phyloP scores from a whole-genome alignment of 2,888 invertebrate genomes.

The Meghimatium bilineatum region DNA sequence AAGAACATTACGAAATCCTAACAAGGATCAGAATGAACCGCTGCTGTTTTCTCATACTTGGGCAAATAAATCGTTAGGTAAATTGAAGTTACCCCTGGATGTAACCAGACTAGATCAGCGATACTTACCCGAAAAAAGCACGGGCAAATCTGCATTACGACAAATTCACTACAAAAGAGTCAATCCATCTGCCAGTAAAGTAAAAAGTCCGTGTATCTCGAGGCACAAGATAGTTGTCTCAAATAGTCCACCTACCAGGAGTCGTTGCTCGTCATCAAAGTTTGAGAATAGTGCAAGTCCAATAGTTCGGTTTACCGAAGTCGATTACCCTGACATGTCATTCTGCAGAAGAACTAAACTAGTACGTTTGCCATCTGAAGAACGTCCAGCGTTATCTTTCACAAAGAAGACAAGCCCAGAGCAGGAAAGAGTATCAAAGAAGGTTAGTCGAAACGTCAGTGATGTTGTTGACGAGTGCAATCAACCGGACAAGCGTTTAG shows the following conservation, averaged over 20 bases:
- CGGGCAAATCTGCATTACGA: too few relatives aligned
- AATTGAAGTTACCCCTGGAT: too few relatives aligned
- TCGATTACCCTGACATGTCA: not conserved
- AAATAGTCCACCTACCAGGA: not conserved
- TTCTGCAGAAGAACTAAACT: constrained; percentile 2
- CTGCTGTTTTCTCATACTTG: too few relatives aligned
- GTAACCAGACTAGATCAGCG: not conserved
- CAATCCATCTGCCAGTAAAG: not conserved
- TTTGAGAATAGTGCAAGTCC: not conserved
- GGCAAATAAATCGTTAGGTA: too few relatives aligned
- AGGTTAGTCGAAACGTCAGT: not conserved
- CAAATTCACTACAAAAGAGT: not conserved
- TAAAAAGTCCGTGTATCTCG: not conserved
- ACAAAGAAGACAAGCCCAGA: not conserved
- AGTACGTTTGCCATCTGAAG: not conserved
- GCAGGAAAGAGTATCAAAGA: not conserved
- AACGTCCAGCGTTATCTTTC: not conserved
- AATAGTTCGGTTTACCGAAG: not conserved
- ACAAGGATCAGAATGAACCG: too few relatives aligned
- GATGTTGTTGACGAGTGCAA: not conserved
- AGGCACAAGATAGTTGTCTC: not conserved
- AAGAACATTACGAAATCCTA: too few relatives aligned
- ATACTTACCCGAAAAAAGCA: not conserved
- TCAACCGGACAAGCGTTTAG: not conserved
- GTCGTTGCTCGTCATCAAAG: not conserved